Percentiles rank a stretch among this genome's conserved stretches.
Evolutionary conservation across 2,888 invertebrate genomes (phyloP).

Genomic region (Theretra japonica): DNA sequence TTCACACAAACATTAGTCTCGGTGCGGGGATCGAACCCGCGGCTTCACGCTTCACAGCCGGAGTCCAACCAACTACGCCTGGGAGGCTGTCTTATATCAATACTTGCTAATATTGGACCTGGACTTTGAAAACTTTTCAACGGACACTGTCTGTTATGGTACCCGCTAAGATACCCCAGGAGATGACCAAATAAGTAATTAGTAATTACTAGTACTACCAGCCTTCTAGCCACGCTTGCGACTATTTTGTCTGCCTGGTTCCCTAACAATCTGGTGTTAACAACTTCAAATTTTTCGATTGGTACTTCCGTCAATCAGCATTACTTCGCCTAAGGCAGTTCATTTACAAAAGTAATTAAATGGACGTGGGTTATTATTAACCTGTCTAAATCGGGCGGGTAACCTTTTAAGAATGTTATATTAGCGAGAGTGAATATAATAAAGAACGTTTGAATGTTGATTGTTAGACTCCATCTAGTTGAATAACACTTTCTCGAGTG

Average conservation of each 20-base stretch:
- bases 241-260: too few species aligned
- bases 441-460: background rate
- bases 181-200: too few species aligned
- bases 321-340: background rate
- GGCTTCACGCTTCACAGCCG: too few species aligned
- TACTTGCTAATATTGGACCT: background rate
- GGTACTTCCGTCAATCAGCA: background rate
- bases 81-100: too few species aligned
- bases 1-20: too few species aligned
- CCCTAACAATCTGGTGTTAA: too few species aligned
- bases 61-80: too few species aligned
- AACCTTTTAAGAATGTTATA: background rate
- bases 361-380: background rate
- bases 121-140: background rate
- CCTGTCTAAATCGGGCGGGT: background rate
- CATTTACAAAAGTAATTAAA: background rate
- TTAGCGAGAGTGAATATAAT: background rate
- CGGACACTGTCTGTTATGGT: too few species aligned
- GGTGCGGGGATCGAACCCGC: too few species aligned
- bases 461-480: background rate
- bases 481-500: constrained; percentile 5
- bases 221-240: too few species aligned
- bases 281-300: background rate
- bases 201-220: too few species aligned
- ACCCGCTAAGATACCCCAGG: too few species aligned